Conservation (phyloP, 2,888 invertebrate species). For the Allophyes oxyacanthae region DNA sequence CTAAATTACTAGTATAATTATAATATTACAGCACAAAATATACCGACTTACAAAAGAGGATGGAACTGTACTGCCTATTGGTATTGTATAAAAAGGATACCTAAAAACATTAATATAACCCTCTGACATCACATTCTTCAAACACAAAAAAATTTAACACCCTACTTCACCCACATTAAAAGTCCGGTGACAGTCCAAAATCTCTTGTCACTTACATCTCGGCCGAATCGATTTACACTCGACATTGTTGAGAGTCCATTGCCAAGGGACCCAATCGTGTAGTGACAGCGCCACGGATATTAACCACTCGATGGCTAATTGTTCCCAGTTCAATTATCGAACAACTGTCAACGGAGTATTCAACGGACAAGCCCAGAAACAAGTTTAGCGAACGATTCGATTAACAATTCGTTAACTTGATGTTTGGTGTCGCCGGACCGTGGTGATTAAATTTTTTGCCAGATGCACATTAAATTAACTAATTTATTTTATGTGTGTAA, state of each 20-base stretch:
- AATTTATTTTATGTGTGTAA: not conserved
- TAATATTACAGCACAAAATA: too few relatives aligned
- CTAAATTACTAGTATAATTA: too few relatives aligned
- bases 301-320: slow-evolving; percentile 87
- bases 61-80: too few relatives aligned
- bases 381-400: slow-evolving; percentile 68
- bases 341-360: slow-evolving; percentile 82
- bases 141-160: slow-evolving; percentile 2
- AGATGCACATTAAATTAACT: not conserved
- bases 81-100: not conserved
- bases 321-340: slow-evolving; percentile 87
- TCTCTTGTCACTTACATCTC: slow-evolving; percentile 63
- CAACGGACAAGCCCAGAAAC: slow-evolving; percentile 68
- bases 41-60: too few relatives aligned
- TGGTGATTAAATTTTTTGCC: slow-evolving; percentile 19
- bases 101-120: not conserved
- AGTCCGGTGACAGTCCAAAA: slow-evolving; percentile 53
- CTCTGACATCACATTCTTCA: not conserved
- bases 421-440: slow-evolving; percentile 35
- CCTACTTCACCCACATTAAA: slow-evolving; percentile 31
- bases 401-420: slow-evolving; percentile 62
- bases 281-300: slow-evolving; percentile 84
- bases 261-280: slow-evolving; percentile 77
- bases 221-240: slow-evolving; percentile 79
- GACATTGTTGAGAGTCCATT: slow-evolving; percentile 75